Percentiles rank a stretch among this genome's conserved stretches.
Conservation (phyloP, 2,888 invertebrate genomes). For the Schizaphis graminum region DNA sequence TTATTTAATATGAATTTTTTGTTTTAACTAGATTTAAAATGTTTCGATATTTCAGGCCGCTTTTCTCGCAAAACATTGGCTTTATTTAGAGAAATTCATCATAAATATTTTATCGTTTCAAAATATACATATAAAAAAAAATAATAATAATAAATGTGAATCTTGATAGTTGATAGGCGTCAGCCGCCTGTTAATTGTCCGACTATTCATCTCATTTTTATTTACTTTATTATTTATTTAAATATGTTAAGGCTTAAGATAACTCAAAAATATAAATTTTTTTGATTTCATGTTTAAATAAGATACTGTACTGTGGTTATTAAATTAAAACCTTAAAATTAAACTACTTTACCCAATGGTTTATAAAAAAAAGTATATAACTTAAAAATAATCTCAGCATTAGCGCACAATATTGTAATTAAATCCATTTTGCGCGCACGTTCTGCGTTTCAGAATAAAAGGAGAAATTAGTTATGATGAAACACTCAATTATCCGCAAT, state of each 20-base stretch:
- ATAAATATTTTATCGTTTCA: not conserved
- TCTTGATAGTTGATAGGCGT: not conserved
- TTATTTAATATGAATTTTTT: not conserved
- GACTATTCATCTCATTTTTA: not conserved
- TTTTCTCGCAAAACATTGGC: not conserved
- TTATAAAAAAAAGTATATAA: not conserved
- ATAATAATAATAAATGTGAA: not conserved
- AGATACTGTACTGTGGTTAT: not conserved
- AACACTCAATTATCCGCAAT: slow-evolving; percentile 19
- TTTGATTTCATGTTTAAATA: not conserved
- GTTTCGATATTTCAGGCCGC: not conserved
- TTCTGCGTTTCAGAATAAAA: slow-evolving; percentile 20
- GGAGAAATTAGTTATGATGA: slow-evolving; percentile 28
- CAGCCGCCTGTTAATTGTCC: not conserved
- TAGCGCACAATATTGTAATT: not conserved
- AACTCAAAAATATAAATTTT: not conserved
- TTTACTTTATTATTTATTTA: not conserved
- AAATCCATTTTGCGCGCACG: slow-evolving; percentile 40
- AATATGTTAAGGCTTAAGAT: not conserved
- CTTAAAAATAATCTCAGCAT: not conserved
- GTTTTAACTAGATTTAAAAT: not conserved
- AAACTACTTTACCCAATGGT: not conserved
- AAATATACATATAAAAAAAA: not conserved
- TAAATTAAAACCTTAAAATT: not conserved
- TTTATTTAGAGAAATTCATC: not conserved